Evolutionary conservation across 2,113 vertebrate genomes (phyloP).

Genomic region (Dendropsophus ebraccatus): DNA sequence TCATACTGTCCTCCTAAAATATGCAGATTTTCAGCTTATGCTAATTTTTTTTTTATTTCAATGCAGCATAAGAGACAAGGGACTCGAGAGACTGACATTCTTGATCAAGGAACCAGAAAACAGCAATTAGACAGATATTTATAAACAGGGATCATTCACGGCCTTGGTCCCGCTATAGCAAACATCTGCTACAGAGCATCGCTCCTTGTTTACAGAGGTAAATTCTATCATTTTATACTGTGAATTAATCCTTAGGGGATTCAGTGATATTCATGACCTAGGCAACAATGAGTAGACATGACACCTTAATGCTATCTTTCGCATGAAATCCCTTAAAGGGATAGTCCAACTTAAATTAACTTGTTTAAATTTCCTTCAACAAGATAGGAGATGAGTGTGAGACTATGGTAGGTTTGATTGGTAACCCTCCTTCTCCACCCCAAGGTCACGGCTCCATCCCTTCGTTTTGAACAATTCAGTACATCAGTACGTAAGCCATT

Average conservation of each 20-base stretch:
- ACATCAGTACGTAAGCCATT: too few species aligned
- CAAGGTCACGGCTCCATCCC: too few species aligned
- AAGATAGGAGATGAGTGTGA: too few species aligned
- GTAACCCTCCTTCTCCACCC: too few species aligned
- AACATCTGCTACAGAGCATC: background rate
- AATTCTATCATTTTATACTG: background rate
- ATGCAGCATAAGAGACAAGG: slow-evolving; percentile 9
- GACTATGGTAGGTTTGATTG: too few species aligned
- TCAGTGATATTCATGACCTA: background rate
- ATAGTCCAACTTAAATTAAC: too few species aligned
- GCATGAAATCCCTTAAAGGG: background rate
- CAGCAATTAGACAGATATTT: slow-evolving; percentile 36
- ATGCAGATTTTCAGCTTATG: slow-evolving; percentile 33
- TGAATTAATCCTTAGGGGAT: background rate
- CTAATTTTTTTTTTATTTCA: slow-evolving; percentile 4
- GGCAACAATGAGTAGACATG: background rate
- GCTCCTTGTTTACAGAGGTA: background rate
- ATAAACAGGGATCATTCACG: slow-evolving; percentile 20
- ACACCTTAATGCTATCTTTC: background rate
- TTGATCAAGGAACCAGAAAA: slow-evolving; percentile 38
- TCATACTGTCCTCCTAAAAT: slow-evolving; percentile 12
- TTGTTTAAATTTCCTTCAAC: too few species aligned
- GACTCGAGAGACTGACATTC: slow-evolving; percentile 7
- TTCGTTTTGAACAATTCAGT: too few species aligned
- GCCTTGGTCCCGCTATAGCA: background rate